phyloP scores from a whole-genome alignment of 2,888 invertebrate species.

The Temnothorax ravouxi region DNA sequence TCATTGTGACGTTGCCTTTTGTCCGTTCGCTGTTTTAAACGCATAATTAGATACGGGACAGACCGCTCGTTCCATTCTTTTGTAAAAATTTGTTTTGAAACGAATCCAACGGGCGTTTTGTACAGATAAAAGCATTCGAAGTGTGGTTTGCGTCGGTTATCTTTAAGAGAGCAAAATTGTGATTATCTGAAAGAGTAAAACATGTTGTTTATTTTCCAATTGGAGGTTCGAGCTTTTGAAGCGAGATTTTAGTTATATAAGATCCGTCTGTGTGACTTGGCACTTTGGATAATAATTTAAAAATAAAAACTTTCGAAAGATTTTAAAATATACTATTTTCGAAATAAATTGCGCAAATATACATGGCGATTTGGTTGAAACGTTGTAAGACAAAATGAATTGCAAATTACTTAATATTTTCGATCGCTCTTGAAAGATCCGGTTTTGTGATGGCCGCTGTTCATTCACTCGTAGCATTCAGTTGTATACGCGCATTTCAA shows the following conservation, averaged over 20 bases:
- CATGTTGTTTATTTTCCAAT: neutral
- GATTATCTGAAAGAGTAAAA: neutral
- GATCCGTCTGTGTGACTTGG: neutral
- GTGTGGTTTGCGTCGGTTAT: conserved; percentile 7
- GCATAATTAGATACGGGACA: neutral
- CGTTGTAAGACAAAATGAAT: neutral
- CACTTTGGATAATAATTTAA: neutral
- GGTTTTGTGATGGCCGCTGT: neutral
- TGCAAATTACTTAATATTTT: neutral
- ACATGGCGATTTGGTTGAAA: neutral
- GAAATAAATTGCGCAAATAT: neutral
- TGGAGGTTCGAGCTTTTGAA: neutral
- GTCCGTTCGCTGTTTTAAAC: conserved; percentile 8
- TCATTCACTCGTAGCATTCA: neutral
- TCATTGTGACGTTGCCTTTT: conserved; percentile 42
- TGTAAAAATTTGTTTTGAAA: conserved; percentile 22
- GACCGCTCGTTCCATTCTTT: neutral
- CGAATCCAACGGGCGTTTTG: neutral
- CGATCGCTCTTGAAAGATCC: neutral
- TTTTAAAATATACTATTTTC: neutral
- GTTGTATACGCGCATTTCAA: neutral
- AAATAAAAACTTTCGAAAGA: neutral
- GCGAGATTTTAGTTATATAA: neutral
- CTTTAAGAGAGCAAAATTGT: neutral
- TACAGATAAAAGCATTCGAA: neutral